Conservation (phyloP, 1,140 invertebrate genomes). For the Ephestia elutella region DNA sequence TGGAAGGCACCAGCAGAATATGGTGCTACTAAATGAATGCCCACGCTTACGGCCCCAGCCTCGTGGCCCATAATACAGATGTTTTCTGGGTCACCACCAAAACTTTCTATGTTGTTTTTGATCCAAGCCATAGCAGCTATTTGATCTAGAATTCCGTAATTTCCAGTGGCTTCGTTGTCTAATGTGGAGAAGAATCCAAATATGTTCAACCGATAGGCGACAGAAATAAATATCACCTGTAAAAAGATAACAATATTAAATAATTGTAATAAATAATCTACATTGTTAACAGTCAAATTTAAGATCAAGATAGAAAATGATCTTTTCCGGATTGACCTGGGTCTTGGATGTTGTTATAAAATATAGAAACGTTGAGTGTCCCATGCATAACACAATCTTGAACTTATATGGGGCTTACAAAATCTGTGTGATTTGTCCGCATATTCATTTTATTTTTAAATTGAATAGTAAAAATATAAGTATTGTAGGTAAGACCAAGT, state of each 20-base stretch:
- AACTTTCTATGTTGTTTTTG: constrained; percentile 87
- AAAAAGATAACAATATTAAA: constrained; percentile 30
- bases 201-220: constrained; percentile 86
- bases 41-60: constrained; percentile 83
- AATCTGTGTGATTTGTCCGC: no score
- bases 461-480: no score
- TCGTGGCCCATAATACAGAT: constrained; percentile 93
- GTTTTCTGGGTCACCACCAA: constrained; percentile 88
- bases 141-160: constrained; percentile 94
- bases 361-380: no score
- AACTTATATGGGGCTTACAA: no score
- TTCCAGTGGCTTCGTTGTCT: constrained; percentile 89
- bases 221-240: constrained; percentile 84
- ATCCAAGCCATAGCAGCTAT: constrained; percentile 90
- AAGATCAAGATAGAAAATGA: no score
- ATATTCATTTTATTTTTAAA: no score
- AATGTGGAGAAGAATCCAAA: constrained; percentile 94
- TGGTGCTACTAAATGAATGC: constrained; percentile 72
- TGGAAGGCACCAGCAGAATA: constrained; percentile 64
- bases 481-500: no score
- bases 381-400: no score
- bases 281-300: no score
- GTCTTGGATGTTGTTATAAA: no score
- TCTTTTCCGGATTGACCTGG: no score
- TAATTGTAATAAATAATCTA: background rate